These are phyloP conservation scores for Monoplex corrugatus DNA, from an alignment of 2,888 invertebrate genomes.

Conservation along the genomic window DNA sequence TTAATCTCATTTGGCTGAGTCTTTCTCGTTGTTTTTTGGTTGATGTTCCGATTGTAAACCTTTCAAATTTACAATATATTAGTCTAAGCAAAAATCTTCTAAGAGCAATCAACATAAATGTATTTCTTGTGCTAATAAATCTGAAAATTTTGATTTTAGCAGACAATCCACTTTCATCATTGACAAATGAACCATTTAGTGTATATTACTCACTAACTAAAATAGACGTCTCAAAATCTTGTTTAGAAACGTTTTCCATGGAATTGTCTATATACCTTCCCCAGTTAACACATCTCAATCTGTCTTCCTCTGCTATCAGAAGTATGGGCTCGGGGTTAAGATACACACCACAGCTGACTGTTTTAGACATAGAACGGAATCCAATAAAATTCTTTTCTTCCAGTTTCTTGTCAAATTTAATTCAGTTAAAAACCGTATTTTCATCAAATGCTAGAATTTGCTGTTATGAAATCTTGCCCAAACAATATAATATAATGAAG, in stretches of 20 bases:
- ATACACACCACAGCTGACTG: neutral
- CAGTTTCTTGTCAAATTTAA: neutral
- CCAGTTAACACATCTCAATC: neutral
- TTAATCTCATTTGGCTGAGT: too few species aligned
- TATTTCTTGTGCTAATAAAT: too few species aligned
- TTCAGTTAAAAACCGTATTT: neutral
- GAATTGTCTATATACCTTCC: neutral
- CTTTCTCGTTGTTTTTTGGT: too few species aligned
- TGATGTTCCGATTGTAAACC: too few species aligned
- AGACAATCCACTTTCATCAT: neutral
- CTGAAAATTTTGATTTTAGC: too few species aligned
- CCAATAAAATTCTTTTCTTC: neutral
- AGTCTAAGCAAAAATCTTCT: too few species aligned
- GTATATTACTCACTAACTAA: neutral
- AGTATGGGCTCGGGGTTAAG: neutral
- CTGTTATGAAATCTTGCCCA: neutral
- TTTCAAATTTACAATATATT: too few species aligned
- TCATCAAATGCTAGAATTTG: neutral
- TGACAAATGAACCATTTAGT: neutral
- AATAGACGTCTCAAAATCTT: neutral
- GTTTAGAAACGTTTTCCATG: neutral
- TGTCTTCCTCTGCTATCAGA: neutral
- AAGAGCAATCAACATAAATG: too few species aligned
- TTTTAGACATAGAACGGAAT: neutral
- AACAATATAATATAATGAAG: neutral